Evolutionary conservation across 2,888 invertebrate genomes (phyloP), one percentile per base, ranked within the genome.

Genomic region (Pristionchus entomophagus): DNA sequence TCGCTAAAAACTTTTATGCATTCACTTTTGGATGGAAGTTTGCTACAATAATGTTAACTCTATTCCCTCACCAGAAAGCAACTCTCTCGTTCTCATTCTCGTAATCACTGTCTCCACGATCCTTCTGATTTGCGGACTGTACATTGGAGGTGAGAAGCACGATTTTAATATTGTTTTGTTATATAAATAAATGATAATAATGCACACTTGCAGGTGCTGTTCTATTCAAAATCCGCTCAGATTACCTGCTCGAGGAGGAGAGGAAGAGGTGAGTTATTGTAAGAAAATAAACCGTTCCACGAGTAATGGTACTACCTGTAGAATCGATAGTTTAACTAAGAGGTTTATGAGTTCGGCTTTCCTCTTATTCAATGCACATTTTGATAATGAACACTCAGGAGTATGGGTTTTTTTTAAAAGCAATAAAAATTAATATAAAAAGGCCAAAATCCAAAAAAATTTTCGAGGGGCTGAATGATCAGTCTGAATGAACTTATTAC

Each of bases 231-330:
- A 59, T 45, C 26, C 51, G 85, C 19, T 1, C 85, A 0, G 85
- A 85, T 19, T 73, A 29, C 19, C 73, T 85, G 38, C 56, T 85
- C 35, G 85, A 85, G 29, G 56, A 85, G 77, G 85, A 85, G 45
- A 22, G 85, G 35, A 51, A 77, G 45, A 29, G 77, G 85, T 85
- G 8, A 22, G 85, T 35, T 19, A 19, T n/a, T n/a, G n/a, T n/a
- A n/a, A n/a, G n/a, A n/a, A n/a, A n/a, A n/a, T n/a, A n/a, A n/a
- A n/a, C n/a, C n/a, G n/a, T n/a, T n/a, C n/a, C n/a, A n/a, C n/a
- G n/a, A n/a, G n/a, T n/a, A n/a, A n/a, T n/a, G n/a, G n/a, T n/a
- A n/a, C n/a, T n/a, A n/a, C n/a, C n/a, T n/a, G n/a, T n/a, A n/a
- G n/a, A n/a, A n/a, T n/a, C n/a, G n/a, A n/a, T n/a, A n/a, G n/a